Evolutionary conservation across 2,888 invertebrate species (phyloP).

Genomic region (Agriopis aurantiaria): DNA sequence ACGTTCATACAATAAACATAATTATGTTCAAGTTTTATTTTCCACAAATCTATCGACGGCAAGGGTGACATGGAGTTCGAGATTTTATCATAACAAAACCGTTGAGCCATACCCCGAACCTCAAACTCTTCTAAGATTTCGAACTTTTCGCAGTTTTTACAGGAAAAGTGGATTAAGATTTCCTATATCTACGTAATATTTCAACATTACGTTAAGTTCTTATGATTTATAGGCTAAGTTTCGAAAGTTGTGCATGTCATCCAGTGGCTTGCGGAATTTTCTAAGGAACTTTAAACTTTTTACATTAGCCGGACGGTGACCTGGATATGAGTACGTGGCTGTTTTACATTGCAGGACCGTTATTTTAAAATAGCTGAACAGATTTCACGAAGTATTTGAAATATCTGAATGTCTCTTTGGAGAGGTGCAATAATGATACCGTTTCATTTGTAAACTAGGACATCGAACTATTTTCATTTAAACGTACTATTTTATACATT

Average conservation of each 20-base stretch:
- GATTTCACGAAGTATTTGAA: conserved; percentile 5
- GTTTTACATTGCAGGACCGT: conserved; percentile 11
- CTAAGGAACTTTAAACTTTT: conserved; percentile 79
- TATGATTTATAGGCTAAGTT: conserved; percentile 84
- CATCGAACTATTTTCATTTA: neutral
- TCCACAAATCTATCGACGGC: conserved; percentile 8
- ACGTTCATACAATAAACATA: too few species aligned
- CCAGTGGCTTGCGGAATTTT: conserved; percentile 74
- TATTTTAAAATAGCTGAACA: conserved; percentile 14
- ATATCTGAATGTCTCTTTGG: neutral
- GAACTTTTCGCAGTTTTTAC: conserved; percentile 76
- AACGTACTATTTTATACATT: too few species aligned
- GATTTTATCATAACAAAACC: neutral
- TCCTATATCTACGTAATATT: conserved; percentile 78
- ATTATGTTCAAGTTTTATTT: neutral
- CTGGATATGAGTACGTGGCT: conserved; percentile 48
- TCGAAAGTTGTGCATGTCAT: conserved; percentile 81
- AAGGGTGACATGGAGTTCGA: neutral
- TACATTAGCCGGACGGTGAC: conserved; percentile 73
- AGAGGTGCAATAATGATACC: neutral
- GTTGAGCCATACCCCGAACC: conserved; percentile 29
- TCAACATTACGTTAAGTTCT: conserved; percentile 74
- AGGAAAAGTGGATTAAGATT: conserved; percentile 83
- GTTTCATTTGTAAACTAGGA: neutral
- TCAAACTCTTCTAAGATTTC: conserved; percentile 74